Base-by-base conservation (phyloP, 2,888 invertebrate species). In the Lamproptera curius region DNA sequence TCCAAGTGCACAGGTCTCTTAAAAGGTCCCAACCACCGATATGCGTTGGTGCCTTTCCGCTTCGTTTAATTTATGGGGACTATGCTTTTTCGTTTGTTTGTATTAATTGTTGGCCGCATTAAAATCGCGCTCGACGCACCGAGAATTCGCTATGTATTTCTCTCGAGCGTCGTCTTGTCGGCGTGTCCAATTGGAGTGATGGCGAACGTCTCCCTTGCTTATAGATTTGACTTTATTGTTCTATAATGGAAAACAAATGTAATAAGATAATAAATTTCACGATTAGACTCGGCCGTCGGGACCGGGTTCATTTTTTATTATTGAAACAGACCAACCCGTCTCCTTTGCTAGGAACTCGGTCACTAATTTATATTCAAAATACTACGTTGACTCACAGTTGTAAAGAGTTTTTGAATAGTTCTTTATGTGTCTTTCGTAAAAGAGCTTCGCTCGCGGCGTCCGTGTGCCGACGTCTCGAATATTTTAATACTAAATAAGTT, bases 1-100 rank as follows among this genome's bases (percentile, higher is more conserved):
- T 87, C 71, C 67, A 72, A 78, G 72, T 83, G 86, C 83, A 81
- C 84, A 84, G 82, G 83, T 85, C 79, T 83, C 83, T 84, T 82
- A 83, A 84, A 86, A 85, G 84, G 84, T 76, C 76, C 75, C 63
- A n/a, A n/a, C n/a, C n/a, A n/a, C 71, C 82, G 82, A 83, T 84
- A 83, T 79, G 78, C 80, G 76, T 73, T 72, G 74, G 77, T 73
- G 73, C 81, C 77, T 86, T 86, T 87, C 85, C 86, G 85, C 73
- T 74, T 75, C 70, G 62, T 61, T 81, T 85, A 84, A 87, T 86
- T 85, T 85, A 87, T 84, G 80, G 78, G 63, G 67, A 60, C 61
- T 62, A 62, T 65, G 63, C 75, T 76, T 74, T 78, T 77, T 2
- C 57, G 66, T 82, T 81, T 74, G 66, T 81, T 83, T 78, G 67